These are phyloP conservation scores for Drosophila nr. fundita DNA, from an alignment of 2,888 invertebrate species.

Conservation along the genomic window DNA sequence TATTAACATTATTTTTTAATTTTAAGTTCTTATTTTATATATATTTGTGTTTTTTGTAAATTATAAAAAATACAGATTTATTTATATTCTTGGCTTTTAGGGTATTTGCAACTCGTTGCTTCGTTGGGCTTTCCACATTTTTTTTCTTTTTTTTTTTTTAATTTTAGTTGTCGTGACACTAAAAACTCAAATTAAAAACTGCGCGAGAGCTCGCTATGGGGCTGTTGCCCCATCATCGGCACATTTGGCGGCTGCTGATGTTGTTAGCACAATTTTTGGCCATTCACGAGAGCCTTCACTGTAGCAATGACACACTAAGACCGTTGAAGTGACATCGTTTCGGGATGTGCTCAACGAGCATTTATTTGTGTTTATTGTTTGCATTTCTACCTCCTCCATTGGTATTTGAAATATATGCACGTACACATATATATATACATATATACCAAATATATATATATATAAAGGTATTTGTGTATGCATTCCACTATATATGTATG, in stretches of 20 bases:
- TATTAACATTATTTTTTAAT: background rate
- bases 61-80: too few relatives aligned
- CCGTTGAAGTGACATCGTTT: slow-evolving; percentile 10
- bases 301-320: slow-evolving; percentile 27
- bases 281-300: slow-evolving; percentile 12
- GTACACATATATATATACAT: background rate
- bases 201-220: slow-evolving; percentile 22
- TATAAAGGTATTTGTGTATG: background rate
- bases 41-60: too few relatives aligned
- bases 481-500: background rate
- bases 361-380: slow-evolving; percentile 12
- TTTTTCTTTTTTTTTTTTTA: background rate
- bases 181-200: slow-evolving; percentile 39
- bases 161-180: slow-evolving; percentile 21
- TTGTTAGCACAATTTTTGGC: slow-evolving; percentile 24
- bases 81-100: background rate
- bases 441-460: background rate
- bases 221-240: slow-evolving; percentile 34
- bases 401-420: background rate
- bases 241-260: slow-evolving; percentile 39
- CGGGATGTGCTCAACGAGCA: slow-evolving; percentile 1
- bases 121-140: background rate
- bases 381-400: background rate
- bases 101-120: background rate
- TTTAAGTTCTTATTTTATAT: background rate